A percentile compares a stretch with the other conserved stretches of the same genome.
These are phyloP conservation scores for Musca domestica DNA, from an alignment of 1,140 invertebrate species.

Conservation along the genomic window DNA sequence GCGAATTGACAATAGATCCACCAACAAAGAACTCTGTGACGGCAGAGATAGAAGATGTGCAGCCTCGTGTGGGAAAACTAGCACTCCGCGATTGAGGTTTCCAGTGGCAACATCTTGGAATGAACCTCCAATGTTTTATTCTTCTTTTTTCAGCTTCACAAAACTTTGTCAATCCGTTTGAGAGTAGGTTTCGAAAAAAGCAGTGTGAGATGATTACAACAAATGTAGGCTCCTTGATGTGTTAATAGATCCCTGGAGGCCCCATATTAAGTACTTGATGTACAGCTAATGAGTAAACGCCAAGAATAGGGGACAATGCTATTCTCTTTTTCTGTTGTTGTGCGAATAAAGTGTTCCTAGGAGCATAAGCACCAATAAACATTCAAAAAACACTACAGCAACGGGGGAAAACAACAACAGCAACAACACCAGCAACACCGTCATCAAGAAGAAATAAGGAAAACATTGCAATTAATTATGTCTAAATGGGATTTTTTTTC, in stretches of 20 bases:
- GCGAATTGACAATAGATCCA: slow-evolving; percentile 9
- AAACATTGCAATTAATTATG: slow-evolving; percentile 22
- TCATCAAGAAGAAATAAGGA: slow-evolving; percentile 12
- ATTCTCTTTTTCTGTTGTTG: background rate
- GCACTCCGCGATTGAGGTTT: background rate
- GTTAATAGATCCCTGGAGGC: slow-evolving; percentile 47
- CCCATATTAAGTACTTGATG: slow-evolving; percentile 42
- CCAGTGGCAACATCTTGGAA: no score
- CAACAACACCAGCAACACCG: background rate
- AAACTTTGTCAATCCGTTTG: background rate
- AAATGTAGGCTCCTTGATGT: slow-evolving; percentile 30
- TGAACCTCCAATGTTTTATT: background rate
- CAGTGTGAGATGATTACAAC: background rate
- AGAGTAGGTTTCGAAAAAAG: background rate
- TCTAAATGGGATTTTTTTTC: slow-evolving; percentile 16
- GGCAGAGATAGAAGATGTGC: background rate
- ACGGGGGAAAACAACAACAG: background rate
- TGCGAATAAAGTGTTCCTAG: slow-evolving; percentile 12
- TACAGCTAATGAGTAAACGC: slow-evolving; percentile 44
- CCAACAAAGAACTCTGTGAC: no score
- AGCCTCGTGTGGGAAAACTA: background rate
- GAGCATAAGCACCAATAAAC: slow-evolving; percentile 4
- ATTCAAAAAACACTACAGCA: no score
- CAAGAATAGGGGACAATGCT: slow-evolving; percentile 15
- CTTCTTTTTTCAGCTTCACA: no score